Evolutionary conservation across 2,888 invertebrate genomes (phyloP), one percentile per base, ranked within the genome.

Genomic region (Sphinx pinastri): DNA sequence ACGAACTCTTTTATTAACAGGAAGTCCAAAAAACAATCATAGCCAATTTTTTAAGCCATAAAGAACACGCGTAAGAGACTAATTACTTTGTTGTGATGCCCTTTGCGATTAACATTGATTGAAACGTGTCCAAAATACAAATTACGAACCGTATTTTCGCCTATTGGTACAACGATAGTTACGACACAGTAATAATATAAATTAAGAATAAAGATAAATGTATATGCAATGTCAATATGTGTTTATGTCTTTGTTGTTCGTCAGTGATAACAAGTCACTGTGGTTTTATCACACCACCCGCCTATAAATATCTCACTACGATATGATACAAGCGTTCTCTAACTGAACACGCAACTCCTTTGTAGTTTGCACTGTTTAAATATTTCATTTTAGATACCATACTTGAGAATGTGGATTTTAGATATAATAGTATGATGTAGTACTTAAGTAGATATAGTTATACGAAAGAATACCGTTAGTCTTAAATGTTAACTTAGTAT

Each of bases 221-320:
- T 74, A 74, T 73, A 75, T 76, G 69, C 68, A 76, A 76, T 77
- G 75, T 72, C 76, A 77, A 73, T 71, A 73, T 73, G 72, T 84
- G 84, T 86, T 86, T 85, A 84, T 83, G 83, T 87, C 85, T 87
- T 79, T 86, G 87, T 88, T 90, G 88, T 90, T 86, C 86, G 85
- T 84, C 80, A 81, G 77, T 84, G 91, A 91, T 91, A 91, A 90
- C 82, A 76, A 81, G 74, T 80, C 79, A 78, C 80, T 80, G 81
- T 72, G 77, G 82, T 81, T 81, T 88, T 91, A 91, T 91, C 92
- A 87, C 82, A 79, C 81, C 83, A 58, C 19, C 52, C 49, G 49
- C 79, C 87, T 89, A 88, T 88, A 85, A 85, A 89, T 88, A 89
- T 78, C 75, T 70, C 74, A 13, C 13, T 38, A 57, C 57, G 55